Conservation (phyloP, 64 coral and sea anemone species). For the Actinia equina region DNA sequence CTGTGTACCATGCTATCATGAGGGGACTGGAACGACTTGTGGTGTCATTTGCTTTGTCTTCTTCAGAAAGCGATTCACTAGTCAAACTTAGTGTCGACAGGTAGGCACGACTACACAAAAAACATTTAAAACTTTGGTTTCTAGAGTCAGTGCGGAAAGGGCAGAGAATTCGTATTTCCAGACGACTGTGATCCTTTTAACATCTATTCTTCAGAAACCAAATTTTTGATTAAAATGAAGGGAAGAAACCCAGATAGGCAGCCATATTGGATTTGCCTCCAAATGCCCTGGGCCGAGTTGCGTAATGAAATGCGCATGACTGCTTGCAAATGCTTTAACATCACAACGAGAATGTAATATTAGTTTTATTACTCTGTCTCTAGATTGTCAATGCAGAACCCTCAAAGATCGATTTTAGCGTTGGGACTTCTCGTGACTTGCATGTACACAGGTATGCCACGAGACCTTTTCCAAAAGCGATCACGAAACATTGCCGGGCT, state of each 20-base stretch:
- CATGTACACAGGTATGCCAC: conserved; percentile 92
- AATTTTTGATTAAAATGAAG: no score
- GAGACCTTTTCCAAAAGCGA: background rate
- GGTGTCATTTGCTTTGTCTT: conserved; percentile 95
- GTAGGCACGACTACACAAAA: conserved; percentile 13
- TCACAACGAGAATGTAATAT: background rate
- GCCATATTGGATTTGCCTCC: no score
- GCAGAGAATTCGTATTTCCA: no score
- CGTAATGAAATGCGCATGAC: no score
- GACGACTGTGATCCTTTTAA: no score
- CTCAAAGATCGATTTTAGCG: conserved; percentile 90
- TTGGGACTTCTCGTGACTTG: conserved; percentile 86
- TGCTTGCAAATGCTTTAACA: no score
- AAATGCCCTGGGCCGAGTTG: no score
- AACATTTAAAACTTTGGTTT: no score
- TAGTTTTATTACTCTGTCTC: background rate
- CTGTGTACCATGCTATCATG: conserved; percentile 89
- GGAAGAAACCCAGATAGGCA: no score
- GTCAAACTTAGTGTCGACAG: conserved; percentile 97
- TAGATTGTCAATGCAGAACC: conserved; percentile 90
- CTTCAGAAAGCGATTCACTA: conserved; percentile 79
- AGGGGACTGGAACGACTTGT: conserved; percentile 91
- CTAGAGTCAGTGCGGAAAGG: no score
- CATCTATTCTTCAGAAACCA: no score
- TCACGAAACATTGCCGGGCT: no score